Evolutionary conservation across 2,888 invertebrate genomes (phyloP).

Genomic region (Thalpophila matura): DNA sequence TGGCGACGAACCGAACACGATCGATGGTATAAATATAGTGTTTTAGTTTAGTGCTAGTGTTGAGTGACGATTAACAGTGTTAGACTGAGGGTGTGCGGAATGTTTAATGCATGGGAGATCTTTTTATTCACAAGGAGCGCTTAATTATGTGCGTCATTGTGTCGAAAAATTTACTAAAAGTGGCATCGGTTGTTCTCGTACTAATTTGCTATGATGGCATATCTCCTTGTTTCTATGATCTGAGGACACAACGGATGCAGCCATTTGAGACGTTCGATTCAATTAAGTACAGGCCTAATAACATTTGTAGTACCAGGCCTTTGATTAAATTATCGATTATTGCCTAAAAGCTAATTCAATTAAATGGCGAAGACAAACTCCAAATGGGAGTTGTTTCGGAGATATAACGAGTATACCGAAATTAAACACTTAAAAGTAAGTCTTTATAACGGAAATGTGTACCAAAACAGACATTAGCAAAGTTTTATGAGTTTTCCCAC

Average conservation of each 20-base stretch:
- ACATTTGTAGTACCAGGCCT: slow-evolving; percentile 31
- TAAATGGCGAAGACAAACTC: slow-evolving; percentile 4
- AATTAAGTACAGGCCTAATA: slow-evolving; percentile 78
- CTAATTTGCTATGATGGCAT: too few relatives aligned
- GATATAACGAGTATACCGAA: slow-evolving; percentile 19
- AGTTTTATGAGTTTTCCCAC: slow-evolving; percentile 45
- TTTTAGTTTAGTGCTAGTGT: too few relatives aligned
- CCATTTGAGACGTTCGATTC: slow-evolving; percentile 82
- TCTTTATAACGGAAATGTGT: slow-evolving; percentile 32
- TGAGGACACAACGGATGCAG: slow-evolving; percentile 86
- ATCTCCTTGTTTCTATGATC: too few relatives aligned
- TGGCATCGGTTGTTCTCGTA: too few relatives aligned
- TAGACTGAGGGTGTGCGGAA: too few relatives aligned
- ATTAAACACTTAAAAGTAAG: slow-evolving; percentile 45
- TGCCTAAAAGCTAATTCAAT: slow-evolving; percentile 26
- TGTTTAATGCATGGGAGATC: too few relatives aligned
- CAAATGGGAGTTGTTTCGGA: slow-evolving; percentile 32
- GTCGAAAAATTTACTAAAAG: too few relatives aligned
- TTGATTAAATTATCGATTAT: slow-evolving; percentile 46
- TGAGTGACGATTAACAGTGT: too few relatives aligned
- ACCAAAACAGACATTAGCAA: slow-evolving; percentile 44
- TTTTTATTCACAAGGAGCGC: too few relatives aligned
- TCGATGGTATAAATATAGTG: too few relatives aligned
- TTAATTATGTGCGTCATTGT: too few relatives aligned
- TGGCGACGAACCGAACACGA: too few relatives aligned